Evolutionary conservation across 2,113 vertebrate species (phyloP).

Genomic region (Rhadina sibilatrix): DNA sequence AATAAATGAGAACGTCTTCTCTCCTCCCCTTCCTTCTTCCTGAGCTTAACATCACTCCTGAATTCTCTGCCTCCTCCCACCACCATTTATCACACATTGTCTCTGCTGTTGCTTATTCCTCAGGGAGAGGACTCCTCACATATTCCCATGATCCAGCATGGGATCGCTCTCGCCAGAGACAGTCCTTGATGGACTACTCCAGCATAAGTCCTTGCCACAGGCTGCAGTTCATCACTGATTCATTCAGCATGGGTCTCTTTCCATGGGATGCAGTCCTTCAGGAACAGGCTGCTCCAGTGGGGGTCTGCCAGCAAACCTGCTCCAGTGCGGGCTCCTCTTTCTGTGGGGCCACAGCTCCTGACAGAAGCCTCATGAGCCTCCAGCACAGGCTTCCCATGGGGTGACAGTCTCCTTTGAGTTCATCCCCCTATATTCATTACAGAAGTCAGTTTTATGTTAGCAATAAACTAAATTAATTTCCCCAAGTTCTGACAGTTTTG

Average conservation of each 20-base stretch:
- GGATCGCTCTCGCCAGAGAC: not conserved
- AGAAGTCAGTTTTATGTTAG: not conserved
- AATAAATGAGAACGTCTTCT: not conserved
- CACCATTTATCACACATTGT: not conserved
- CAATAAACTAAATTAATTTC: not conserved
- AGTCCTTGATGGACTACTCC: rapidly evolving
- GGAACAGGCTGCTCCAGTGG: not conserved
- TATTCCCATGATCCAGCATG: not conserved
- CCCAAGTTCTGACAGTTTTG: not conserved
- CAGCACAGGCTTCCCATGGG: not conserved
- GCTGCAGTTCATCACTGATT: rapidly evolving
- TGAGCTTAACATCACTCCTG: not conserved
- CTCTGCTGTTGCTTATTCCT: not conserved
- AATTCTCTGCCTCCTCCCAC: not conserved
- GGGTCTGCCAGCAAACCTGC: not conserved
- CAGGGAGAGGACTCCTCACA: not conserved
- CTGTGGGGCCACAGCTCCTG: not conserved
- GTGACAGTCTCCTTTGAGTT: not conserved
- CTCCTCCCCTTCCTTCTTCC: not conserved
- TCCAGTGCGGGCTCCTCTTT: not conserved
- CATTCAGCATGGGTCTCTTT: not conserved
- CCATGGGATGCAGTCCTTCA: not conserved
- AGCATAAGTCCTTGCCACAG: not conserved
- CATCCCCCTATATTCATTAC: rapidly evolving
- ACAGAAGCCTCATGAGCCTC: not conserved